These are phyloP conservation scores for Acanthopleura granulata DNA, from an alignment of 2,888 invertebrate species.

Conservation along the genomic window DNA sequence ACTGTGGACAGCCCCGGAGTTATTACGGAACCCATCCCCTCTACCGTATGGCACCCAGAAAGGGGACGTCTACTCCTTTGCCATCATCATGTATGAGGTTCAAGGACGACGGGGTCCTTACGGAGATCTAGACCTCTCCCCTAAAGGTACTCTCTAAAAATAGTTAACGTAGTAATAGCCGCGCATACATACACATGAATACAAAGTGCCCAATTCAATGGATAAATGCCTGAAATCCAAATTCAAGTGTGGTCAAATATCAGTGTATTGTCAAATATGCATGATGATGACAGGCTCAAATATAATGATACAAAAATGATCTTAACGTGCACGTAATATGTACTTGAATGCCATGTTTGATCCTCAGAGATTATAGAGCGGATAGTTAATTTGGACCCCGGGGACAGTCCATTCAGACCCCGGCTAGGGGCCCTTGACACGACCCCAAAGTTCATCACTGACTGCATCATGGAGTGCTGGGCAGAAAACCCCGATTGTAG, in stretches of 20 bases:
- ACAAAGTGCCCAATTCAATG: too few species aligned
- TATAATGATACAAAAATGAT: too few species aligned
- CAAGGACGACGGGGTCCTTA: conserved; percentile 66
- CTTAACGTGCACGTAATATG: not conserved
- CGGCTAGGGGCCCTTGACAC: conserved; percentile 83
- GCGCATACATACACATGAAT: too few species aligned
- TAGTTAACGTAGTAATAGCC: too few species aligned
- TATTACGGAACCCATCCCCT: conserved; percentile 46
- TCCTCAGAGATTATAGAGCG: conserved; percentile 86
- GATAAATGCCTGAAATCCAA: too few species aligned
- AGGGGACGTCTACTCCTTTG: conserved; percentile 87
- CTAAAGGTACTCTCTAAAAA: conserved; percentile 71
- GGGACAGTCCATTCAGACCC: conserved; percentile 75
- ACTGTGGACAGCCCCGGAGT: conserved; percentile 96
- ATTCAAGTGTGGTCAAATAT: too few species aligned
- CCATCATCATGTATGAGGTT: conserved; percentile 83
- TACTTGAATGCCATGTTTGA: conserved; percentile 18
- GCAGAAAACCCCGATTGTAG: conserved; percentile 89
- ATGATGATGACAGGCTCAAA: too few species aligned
- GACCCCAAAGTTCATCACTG: conserved; percentile 65
- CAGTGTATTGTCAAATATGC: too few species aligned
- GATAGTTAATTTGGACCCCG: conserved; percentile 74
- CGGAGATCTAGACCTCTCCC: conserved; percentile 74
- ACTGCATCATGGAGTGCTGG: conserved; percentile 89
- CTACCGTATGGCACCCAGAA: conserved; percentile 54